These are phyloP conservation scores for Cerastis rubricosa DNA, from an alignment of 2,888 invertebrate genomes.

Conservation along the genomic window DNA sequence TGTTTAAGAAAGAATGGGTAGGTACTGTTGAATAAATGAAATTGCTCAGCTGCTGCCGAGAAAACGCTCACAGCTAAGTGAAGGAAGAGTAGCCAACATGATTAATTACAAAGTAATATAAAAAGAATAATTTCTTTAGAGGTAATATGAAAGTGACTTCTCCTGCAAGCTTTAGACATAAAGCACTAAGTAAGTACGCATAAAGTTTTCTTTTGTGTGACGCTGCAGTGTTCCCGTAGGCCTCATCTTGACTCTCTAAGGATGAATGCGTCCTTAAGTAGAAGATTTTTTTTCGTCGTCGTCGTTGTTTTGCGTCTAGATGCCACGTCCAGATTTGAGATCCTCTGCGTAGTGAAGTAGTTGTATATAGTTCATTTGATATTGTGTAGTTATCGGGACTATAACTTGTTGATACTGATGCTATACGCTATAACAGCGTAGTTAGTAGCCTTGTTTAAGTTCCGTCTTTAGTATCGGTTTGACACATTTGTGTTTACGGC, in stretches of 20 bases:
- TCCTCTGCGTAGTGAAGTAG: conserved; percentile 26
- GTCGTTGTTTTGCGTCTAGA: conserved; percentile 42
- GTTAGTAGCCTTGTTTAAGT: conserved; percentile 45
- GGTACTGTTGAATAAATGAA: conserved; percentile 77
- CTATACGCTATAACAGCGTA: conserved; percentile 15
- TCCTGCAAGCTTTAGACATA: conserved; percentile 39
- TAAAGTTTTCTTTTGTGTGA: conserved; percentile 65
- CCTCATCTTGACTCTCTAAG: conserved; percentile 61
- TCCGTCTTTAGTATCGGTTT: conserved; percentile 51
- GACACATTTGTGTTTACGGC: conserved; percentile 51
- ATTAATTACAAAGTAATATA: conserved; percentile 81
- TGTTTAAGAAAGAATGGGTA: conserved; percentile 72
- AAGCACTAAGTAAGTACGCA: conserved; percentile 52
- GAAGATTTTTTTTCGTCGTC: conserved; percentile 47
- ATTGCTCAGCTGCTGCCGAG: conserved; percentile 76
- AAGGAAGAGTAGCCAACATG: conserved; percentile 76
- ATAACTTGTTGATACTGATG: conserved; percentile 56
- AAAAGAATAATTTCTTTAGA: conserved; percentile 68
- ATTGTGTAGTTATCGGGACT: conserved; percentile 25
- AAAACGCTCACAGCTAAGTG: conserved; percentile 72
- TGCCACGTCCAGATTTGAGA: conserved; percentile 21
- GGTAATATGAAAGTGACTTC: conserved; percentile 62
- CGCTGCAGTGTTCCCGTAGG: conserved; percentile 60
- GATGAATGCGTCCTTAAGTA: conserved; percentile 63
- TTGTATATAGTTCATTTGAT: conserved; percentile 6